A percentile compares a stretch with the other conserved stretches of the same genome.
Evolutionary conservation across 2,113 vertebrate species (phyloP).

Genomic region (Desmodus rotundus): DNA sequence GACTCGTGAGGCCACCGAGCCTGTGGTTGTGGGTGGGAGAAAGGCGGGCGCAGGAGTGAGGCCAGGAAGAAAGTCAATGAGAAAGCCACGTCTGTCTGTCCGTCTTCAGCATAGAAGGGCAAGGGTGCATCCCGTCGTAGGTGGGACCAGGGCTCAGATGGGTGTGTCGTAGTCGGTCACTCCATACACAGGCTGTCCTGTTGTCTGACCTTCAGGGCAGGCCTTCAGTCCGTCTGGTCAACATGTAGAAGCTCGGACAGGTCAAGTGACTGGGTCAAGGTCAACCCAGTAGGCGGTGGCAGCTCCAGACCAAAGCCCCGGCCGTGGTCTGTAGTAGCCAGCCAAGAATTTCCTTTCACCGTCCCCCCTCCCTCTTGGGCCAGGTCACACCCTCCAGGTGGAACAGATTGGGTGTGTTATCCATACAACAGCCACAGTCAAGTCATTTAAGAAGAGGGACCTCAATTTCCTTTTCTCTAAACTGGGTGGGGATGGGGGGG

Average conservation of each 20-base stretch:
- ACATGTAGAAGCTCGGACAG: not conserved
- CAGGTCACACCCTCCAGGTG: no score
- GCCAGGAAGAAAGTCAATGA: not conserved
- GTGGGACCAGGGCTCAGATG: not conserved
- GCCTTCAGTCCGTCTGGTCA: not conserved
- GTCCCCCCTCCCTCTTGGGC: not conserved
- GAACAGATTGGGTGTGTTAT: not conserved
- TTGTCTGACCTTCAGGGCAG: not conserved
- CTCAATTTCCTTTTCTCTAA: not conserved
- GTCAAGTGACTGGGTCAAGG: not conserved
- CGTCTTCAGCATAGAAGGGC: not conserved
- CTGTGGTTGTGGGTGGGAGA: not conserved
- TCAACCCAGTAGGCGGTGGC: no score
- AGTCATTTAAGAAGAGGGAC: not conserved
- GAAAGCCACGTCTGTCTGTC: not conserved
- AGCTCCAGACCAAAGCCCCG: not conserved
- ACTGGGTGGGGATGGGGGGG: not conserved
- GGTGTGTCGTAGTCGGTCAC: not conserved
- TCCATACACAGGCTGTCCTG: fast-evolving
- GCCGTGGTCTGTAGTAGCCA: not conserved
- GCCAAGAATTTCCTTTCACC: not conserved
- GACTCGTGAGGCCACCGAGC: not conserved
- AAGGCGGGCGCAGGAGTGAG: not conserved
- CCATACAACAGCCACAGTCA: not conserved
- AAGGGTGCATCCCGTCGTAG: not conserved